Percentiles rank a stretch among this genome's conserved stretches.
These are phyloP conservation scores for Rhopalosiphum nymphaeae DNA, from an alignment of 2,888 invertebrate genomes.

Conservation along the genomic window DNA sequence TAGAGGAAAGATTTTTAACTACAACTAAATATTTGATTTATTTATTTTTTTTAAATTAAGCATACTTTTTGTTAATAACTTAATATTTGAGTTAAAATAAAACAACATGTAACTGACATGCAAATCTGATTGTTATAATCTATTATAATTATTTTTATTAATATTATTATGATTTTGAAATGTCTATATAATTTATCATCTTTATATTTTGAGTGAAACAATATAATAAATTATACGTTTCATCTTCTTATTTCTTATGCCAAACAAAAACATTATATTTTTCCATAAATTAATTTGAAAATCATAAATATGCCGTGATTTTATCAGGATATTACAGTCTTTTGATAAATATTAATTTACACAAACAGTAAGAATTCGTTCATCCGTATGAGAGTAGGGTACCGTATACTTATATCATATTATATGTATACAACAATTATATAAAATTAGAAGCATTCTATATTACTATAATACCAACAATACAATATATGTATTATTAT, in stretches of 20 bases:
- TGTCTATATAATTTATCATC: neutral
- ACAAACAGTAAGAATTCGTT: neutral
- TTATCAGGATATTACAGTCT: neutral
- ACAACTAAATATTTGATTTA: no score
- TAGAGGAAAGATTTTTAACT: no score
- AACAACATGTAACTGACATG: neutral
- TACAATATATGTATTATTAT: neutral
- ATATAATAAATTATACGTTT: neutral
- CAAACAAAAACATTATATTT: neutral
- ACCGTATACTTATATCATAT: neutral
- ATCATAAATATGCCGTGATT: neutral
- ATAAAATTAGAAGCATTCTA: neutral
- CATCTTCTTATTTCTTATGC: neutral
- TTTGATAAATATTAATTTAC: slow-evolving; percentile 4
- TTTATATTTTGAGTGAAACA: neutral
- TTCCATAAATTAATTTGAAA: neutral
- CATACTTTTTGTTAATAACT: no score
- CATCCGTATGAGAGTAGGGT: neutral
- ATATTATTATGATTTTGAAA: neutral
- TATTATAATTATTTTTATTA: neutral
- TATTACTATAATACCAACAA: neutral
- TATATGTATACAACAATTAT: neutral
- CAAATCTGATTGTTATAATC: neutral
- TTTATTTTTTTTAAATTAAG: no score
- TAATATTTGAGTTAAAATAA: neutral